Base-by-base conservation (phyloP, 2,888 invertebrate genomes). In the Toxonevra muliebris region DNA sequence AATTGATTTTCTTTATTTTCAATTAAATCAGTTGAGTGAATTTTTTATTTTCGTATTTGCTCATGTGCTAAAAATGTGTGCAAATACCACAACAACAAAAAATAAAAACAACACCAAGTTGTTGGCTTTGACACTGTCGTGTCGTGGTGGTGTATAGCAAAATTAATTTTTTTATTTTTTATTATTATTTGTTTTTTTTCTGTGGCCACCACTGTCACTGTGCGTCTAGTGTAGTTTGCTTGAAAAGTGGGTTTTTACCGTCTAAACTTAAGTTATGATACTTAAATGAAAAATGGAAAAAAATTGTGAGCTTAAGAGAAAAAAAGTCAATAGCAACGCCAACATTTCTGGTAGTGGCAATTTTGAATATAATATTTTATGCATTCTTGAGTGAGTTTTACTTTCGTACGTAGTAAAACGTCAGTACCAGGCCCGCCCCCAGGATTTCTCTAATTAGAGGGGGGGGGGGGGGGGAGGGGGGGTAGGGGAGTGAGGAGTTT, bases 101-200 rank as follows among this genome's bases (percentile, higher is more conserved):
- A 54, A 17, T 19, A 54, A 1, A 4, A 54, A 19, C 54, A 54
- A 19, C 54, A 54, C 17, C 53, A 43, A 68, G 68, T 63, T 63
- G 68, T 64, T 68, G 63, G 58, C 68, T 68, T 68, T 68, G 68
- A 68, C 63, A 68, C 68, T 63, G 63, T 54, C 63, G 42, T 57
- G 48, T 48, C 48, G 48, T 12, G n/a, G 48, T 48, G 48, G 30
- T 30, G 30, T 30, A 30, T 30, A 30, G 30, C 30, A 30, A 30
- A 30, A 30, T 30, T 30, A 7, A 30, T 30, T 2, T 30, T 30
- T 30, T 30, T 2, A 10, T 48, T 48, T 10, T 12, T 13, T 10
- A 8, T 13, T 48, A n/a, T 15, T 48, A 13, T 10, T 8, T 48
- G 11, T 48, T 48, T 13, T 7, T 48, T 13, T 48, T 1, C 11